Evolutionary conservation across 2,797 vertebrate genomes (phyloP).

Genomic region (Phrynocephalus vlangalii): DNA sequence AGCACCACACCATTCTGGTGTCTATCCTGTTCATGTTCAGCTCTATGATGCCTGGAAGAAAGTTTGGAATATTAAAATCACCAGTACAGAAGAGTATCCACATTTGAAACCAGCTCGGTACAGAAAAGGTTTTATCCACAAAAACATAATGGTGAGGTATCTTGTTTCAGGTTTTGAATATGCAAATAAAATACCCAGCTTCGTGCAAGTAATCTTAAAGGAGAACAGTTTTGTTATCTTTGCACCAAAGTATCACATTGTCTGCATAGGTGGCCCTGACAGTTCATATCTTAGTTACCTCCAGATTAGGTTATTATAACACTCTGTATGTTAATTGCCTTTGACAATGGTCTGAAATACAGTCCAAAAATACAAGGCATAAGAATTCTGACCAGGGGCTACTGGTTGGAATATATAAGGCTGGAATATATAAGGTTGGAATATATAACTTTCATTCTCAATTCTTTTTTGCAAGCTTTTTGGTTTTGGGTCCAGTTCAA

Average conservation of each 20-base stretch:
- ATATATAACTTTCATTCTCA: neutral
- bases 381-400: neutral
- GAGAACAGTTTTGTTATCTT: slow-evolving; percentile 20
- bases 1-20: slow-evolving; percentile 95
- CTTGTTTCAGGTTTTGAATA: neutral
- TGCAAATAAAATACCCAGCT: neutral
- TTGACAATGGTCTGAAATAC: neutral
- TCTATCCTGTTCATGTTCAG: slow-evolving; percentile 83
- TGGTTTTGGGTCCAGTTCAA: slow-evolving; percentile 1
- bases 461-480: neutral
- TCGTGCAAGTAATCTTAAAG: slow-evolving; percentile 20
- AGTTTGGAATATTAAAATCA: slow-evolving; percentile 83
- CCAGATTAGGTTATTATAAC: neutral
- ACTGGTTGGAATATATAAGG: neutral
- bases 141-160: slow-evolving; percentile 83
- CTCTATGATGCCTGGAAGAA: slow-evolving; percentile 86
- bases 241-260: slow-evolving; percentile 3
- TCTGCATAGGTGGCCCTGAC: neutral
- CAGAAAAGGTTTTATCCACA: slow-evolving; percentile 82
- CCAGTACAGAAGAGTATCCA: slow-evolving; percentile 85
- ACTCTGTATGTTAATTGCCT: neutral
- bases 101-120: slow-evolving; percentile 83
- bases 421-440: neutral
- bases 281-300: neutral
- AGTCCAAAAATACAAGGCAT: neutral